Evolutionary conservation across 2,113 vertebrate species (phyloP).

Genomic region (Eptesicus fuscus): DNA sequence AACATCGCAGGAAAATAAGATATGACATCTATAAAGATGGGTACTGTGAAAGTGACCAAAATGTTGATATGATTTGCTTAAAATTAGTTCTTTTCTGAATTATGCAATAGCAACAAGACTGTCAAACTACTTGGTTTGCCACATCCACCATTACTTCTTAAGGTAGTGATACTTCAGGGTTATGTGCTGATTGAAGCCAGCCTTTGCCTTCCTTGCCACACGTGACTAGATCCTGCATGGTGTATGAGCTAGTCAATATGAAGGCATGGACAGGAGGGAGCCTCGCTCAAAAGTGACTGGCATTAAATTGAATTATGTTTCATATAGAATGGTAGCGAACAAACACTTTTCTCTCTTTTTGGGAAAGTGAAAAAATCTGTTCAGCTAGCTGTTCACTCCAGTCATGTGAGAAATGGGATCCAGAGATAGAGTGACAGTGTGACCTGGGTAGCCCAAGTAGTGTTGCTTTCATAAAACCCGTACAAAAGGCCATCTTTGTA

Average conservation of each 20-base stretch:
- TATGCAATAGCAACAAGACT: not conserved
- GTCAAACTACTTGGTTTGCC: not conserved
- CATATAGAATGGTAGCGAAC: not conserved
- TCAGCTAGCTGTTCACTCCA: not conserved
- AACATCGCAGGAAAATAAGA: not conserved
- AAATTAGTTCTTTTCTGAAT: not conserved
- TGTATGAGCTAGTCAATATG: not conserved
- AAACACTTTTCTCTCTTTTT: not conserved
- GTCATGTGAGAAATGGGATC: not conserved
- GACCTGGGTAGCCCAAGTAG: not conserved
- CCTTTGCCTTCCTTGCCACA: not conserved
- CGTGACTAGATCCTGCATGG: not conserved
- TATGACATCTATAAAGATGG: not conserved
- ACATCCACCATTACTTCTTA: not conserved
- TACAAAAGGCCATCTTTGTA: not conserved
- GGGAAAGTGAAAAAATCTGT: not conserved
- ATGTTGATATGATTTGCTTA: not conserved
- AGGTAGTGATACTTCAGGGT: not conserved
- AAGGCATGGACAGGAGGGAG: not conserved
- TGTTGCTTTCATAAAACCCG: not conserved
- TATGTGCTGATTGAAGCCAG: not conserved
- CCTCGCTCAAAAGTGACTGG: not conserved
- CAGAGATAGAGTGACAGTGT: not conserved
- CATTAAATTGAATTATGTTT: not conserved
- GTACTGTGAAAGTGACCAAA: not conserved